Evolutionary conservation across 2,113 vertebrate genomes (phyloP), one percentile per base, ranked within the genome.

Genomic region (Atractosteus spatula): DNA sequence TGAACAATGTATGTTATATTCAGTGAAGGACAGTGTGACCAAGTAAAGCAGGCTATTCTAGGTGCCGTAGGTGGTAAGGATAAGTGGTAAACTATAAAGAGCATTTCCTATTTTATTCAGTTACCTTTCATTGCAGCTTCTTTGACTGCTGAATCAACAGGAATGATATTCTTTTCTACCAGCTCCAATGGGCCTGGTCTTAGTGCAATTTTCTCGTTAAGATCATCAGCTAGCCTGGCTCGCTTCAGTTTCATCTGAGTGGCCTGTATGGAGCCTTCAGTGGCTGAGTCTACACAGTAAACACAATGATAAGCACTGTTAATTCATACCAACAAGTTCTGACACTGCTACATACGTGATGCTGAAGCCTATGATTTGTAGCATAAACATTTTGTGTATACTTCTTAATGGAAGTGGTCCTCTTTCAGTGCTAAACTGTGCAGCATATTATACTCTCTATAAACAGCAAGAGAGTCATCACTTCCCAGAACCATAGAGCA

Each of bases 141-240:
- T 83, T 95, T 95, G 87, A 95, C 84, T 69, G 91, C 88, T 0
- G 93, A 92, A 82, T 96, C 92, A 3, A 95, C 87, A 0, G 96
- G 93, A 78, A 97, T 92, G 59, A 96, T 98, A 78, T 96, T 98
- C 91, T 95, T 97, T 87, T 95, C 92, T 79, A 98, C 93, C 89
- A 97, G 89, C 83, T 97, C 94, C 87, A 96, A 79, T 2, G 95
- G 96, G 57, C 96, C 94, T 0, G 94, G 96, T 74, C 95, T 91
- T 69, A 96, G 93, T 59, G 95, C 92, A 67, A 97, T 94, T 85
- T 94, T 97, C 83, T 95, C 93, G 47, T 95, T 96, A 83, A 97
- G 94, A 78, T 97, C 92, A 72, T 94, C 92, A 0, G 94, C 92
- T 7, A 98, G 91, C 14, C 92, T 88, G 51, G 94, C 94, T 89